A percentile compares a stretch with the other conserved stretches of the same genome.
These are phyloP conservation scores for Campoletis sonorensis DNA, from an alignment of 1,140 invertebrate species.

Conservation along the genomic window DNA sequence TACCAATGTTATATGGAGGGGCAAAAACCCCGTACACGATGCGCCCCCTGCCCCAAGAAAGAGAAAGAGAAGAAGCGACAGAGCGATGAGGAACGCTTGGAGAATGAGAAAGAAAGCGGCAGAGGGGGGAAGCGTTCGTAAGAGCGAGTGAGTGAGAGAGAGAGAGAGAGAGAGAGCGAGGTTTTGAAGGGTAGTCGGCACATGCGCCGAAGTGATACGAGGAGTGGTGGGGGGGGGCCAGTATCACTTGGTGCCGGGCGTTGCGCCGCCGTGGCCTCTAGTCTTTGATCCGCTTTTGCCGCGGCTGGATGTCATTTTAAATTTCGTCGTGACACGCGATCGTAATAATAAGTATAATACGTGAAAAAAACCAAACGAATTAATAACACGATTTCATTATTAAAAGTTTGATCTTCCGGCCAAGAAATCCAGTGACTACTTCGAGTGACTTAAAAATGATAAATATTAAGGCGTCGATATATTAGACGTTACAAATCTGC, in stretches of 20 bases:
- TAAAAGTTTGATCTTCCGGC: too few relatives aligned
- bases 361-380: not conserved
- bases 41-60: conserved; percentile 19
- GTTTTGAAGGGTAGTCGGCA: conserved; percentile 46
- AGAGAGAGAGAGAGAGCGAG: conserved; percentile 27
- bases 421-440: too few relatives aligned
- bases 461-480: too few relatives aligned
- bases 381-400: not conserved
- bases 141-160: conserved; percentile 33
- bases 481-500: too few relatives aligned
- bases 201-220: conserved; percentile 50
- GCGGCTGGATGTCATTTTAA: conserved; percentile 52
- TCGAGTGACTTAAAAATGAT: too few relatives aligned
- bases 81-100: conserved; percentile 2
- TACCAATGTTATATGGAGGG: conserved; percentile 37
- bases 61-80: conserved; percentile 36
- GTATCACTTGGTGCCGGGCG: conserved; percentile 72
- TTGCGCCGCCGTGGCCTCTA: conserved; percentile 66
- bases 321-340: conserved; percentile 21
- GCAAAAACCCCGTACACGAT: conserved; percentile 21
- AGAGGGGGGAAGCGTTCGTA: too few relatives aligned
- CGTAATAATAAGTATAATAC: conserved; percentile 10
- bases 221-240: conserved; percentile 63
- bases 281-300: conserved; percentile 64
- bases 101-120: conserved; percentile 37